These are phyloP conservation scores for Rhadinocentrus ornatus DNA, from an alignment of 2,797 vertebrate species.

Conservation along the genomic window DNA sequence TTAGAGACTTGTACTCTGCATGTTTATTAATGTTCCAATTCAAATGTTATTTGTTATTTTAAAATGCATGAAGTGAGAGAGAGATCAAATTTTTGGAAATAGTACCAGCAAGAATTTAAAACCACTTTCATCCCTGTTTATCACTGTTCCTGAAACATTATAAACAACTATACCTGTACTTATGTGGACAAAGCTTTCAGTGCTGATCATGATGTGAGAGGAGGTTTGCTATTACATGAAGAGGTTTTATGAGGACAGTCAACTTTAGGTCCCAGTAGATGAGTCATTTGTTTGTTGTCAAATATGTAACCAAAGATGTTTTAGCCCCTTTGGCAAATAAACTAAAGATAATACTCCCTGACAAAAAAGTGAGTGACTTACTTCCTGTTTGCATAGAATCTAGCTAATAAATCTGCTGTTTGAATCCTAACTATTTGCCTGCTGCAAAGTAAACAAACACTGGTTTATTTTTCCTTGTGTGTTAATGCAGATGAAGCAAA, in stretches of 20 bases:
- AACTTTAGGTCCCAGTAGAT: not conserved
- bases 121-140: too few relatives aligned
- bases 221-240: constrained; percentile 1
- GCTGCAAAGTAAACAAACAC: constrained; percentile 27
- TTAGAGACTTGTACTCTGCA: too few relatives aligned
- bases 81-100: too few relatives aligned
- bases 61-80: too few relatives aligned
- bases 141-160: too few relatives aligned
- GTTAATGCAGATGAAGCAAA: not conserved
- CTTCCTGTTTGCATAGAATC: constrained; percentile 14
- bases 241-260: not conserved
- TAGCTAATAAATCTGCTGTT: constrained; percentile 7
- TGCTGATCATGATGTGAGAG: not conserved
- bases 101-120: too few relatives aligned
- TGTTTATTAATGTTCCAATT: too few relatives aligned
- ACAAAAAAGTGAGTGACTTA: constrained; percentile 24
- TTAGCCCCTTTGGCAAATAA: constrained; percentile 3
- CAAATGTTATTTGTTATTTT: too few relatives aligned
- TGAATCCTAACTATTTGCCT: constrained; percentile 1
- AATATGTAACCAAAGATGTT: not conserved
- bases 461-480: not conserved
- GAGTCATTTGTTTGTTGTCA: constrained; percentile 18
- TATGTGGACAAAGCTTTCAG: too few relatives aligned
- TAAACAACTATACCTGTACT: too few relatives aligned
- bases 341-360: constrained; percentile 9